phyloP scores from a whole-genome alignment of 2,797 vertebrate genomes.

The Poeciliopsis paucimaculata region DNA sequence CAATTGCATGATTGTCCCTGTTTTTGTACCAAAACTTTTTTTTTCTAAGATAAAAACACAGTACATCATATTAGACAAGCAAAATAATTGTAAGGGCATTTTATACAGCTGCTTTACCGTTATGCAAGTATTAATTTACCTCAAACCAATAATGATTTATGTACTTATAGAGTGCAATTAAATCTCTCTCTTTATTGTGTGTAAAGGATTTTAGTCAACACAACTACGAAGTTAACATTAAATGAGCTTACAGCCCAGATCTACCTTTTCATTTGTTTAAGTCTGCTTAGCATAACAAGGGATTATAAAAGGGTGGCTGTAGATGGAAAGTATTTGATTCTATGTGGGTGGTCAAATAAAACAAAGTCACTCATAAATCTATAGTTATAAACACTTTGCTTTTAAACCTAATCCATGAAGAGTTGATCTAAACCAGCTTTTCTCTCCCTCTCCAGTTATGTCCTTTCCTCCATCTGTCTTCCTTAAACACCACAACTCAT shows the following conservation, averaged over 20 bases:
- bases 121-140: neutral
- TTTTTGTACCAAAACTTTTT: neutral
- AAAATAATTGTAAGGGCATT: neutral
- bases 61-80: neutral
- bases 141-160: neutral
- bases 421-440: slow-evolving; percentile 37
- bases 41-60: neutral
- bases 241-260: neutral
- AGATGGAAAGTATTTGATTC: slow-evolving; percentile 53
- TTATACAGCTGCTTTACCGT: neutral
- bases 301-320: neutral
- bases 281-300: slow-evolving; percentile 7
- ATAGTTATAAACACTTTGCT: slow-evolving; percentile 61
- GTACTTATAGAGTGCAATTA: neutral
- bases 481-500: slow-evolving; percentile 5
- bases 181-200: neutral
- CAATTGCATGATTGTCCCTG: neutral
- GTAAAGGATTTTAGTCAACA: neutral
- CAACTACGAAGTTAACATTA: neutral
- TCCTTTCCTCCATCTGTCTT: neutral
- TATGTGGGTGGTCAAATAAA: slow-evolving; percentile 72
- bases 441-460: slow-evolving; percentile 10
- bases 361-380: slow-evolving; percentile 68
- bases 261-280: neutral
- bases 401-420: slow-evolving; percentile 62